phyloP scores from a whole-genome alignment of 2,113 vertebrate species.

The Illadopsis cleaveri region DNA sequence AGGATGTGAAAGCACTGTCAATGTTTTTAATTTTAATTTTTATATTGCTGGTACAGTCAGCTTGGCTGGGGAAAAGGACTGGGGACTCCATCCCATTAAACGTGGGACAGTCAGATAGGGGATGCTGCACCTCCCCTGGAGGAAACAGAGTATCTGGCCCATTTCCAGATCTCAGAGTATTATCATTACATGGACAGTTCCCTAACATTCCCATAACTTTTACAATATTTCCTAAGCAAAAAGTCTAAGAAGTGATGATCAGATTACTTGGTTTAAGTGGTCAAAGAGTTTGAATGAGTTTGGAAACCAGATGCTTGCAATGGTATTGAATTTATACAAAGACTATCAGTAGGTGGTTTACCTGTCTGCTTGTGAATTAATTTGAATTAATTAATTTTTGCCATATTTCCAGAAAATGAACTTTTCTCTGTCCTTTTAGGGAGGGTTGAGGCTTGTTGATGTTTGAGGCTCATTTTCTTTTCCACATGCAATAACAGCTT shows the following conservation, averaged over 20 bases:
- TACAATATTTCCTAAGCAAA: neutral
- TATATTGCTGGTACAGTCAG: neutral
- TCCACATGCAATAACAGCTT: neutral
- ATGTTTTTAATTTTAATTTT: neutral
- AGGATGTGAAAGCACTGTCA: neutral
- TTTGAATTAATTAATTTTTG: neutral
- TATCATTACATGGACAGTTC: neutral
- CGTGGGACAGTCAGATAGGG: neutral
- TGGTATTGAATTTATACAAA: neutral
- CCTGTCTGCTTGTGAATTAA: neutral
- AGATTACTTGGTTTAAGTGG: neutral
- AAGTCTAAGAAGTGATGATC: neutral
- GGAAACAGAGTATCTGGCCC: neutral
- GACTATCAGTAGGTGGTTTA: neutral
- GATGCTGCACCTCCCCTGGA: neutral
- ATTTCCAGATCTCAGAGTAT: neutral
- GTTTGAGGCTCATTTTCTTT: fast-evolving
- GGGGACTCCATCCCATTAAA: neutral
- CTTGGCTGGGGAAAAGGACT: neutral
- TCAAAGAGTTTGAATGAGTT: neutral
- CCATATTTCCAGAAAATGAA: neutral
- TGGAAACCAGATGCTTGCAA: neutral
- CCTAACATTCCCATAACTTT: neutral
- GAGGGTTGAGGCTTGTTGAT: fast-evolving
- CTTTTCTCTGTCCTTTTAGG: neutral